Evolutionary conservation across 2,888 invertebrate species (phyloP).

Genomic region (Microchrysa polita): DNA sequence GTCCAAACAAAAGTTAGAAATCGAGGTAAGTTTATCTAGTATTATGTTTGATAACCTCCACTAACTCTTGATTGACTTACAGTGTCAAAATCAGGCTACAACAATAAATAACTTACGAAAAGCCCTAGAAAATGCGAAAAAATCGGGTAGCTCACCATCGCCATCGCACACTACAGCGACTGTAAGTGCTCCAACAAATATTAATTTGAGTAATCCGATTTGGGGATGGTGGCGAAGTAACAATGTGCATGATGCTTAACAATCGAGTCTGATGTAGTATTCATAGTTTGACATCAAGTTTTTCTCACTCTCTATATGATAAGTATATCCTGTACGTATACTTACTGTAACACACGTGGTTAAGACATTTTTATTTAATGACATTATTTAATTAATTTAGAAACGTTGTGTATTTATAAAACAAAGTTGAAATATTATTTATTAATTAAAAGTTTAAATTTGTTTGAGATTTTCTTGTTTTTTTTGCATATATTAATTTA

Average conservation of each 20-base stretch:
- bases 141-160: not conserved
- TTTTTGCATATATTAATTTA: too few species aligned
- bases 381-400: too few species aligned
- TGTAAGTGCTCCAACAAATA: constrained; percentile 41
- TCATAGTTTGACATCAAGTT: constrained; percentile 13
- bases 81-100: constrained; percentile 50
- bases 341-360: not conserved
- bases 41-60: too few species aligned
- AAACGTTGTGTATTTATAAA: too few species aligned
- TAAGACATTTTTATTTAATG: too few species aligned
- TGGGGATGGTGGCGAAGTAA: constrained; percentile 49
- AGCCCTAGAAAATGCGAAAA: constrained; percentile 48
- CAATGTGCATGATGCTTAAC: constrained; percentile 49
- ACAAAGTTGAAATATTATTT: too few species aligned
- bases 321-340: not conserved
- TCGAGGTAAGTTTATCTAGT: constrained; percentile 42
- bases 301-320: not conserved
- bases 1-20: constrained; percentile 43
- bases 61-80: constrained; percentile 19
- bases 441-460: too few species aligned
- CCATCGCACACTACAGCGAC: constrained; percentile 23
- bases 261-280: constrained; percentile 2
- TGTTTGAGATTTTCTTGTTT: too few species aligned
- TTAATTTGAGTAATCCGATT: constrained; percentile 38
- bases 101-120: constrained; percentile 50